phyloP scores from a whole-genome alignment of 2,113 vertebrate species.

The Xiphorhynchus elegans region DNA sequence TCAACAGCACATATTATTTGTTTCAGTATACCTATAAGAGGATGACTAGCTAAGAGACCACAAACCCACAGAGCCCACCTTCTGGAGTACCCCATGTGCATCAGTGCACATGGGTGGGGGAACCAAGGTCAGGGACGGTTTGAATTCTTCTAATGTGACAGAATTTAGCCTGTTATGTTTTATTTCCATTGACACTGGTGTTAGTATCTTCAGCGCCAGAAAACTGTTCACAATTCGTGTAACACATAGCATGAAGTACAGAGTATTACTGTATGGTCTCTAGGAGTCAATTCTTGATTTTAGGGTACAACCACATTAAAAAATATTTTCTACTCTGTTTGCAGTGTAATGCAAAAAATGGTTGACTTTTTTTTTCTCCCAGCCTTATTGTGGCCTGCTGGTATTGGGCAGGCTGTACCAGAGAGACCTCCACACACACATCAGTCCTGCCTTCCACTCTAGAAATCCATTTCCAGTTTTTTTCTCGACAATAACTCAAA shows the following conservation, averaged over 20 bases:
- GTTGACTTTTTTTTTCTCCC: neutral
- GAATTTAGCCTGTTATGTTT: neutral
- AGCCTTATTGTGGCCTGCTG: neutral
- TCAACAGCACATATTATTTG: accelerated
- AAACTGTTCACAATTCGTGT: neutral
- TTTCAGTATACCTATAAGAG: neutral
- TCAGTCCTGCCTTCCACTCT: neutral
- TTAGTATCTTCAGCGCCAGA: neutral
- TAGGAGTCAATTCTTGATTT: neutral
- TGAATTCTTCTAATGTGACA: neutral
- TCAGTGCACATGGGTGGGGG: accelerated
- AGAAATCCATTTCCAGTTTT: neutral
- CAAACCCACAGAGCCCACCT: neutral
- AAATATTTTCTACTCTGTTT: neutral
- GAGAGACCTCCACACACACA: neutral
- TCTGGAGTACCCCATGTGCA: neutral
- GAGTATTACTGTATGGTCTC: neutral
- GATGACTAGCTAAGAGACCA: neutral
- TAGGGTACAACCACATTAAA: neutral
- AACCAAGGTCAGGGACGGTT: neutral
- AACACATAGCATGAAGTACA: neutral
- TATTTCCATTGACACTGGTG: neutral
- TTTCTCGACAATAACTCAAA: neutral
- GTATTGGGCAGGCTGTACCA: neutral
- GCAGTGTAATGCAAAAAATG: neutral